Percentiles rank a stretch among this genome's conserved stretches.
These are phyloP conservation scores for Stegophylla sp. DNA, from an alignment of 2,888 invertebrate species.

Conservation along the genomic window DNA sequence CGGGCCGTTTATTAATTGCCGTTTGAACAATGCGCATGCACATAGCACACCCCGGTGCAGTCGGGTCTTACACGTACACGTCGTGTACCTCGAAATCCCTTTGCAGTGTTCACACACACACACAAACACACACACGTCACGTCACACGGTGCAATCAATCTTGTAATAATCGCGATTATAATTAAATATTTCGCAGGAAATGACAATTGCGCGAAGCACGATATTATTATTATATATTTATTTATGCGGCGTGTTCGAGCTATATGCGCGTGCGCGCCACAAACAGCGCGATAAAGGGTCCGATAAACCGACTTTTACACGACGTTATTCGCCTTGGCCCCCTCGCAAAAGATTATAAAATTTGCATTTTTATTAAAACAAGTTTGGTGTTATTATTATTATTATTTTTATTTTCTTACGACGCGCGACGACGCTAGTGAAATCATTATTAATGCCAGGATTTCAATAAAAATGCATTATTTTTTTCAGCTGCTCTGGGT, in stretches of 20 bases:
- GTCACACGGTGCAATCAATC: slow-evolving; percentile 40
- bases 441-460: too few species aligned
- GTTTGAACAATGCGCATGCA: slow-evolving; percentile 25
- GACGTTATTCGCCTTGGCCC: not conserved
- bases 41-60: not conserved
- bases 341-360: slow-evolving; percentile 5
- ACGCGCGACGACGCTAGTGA: too few species aligned
- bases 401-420: not conserved
- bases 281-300: slow-evolving; percentile 29
- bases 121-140: too few species aligned
- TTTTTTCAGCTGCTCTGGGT: too few species aligned
- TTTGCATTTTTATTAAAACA: slow-evolving; percentile 50
- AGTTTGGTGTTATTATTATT: too few species aligned
- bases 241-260: too few species aligned
- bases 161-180: slow-evolving; percentile 42
- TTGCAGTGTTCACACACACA: too few species aligned
- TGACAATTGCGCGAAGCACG: slow-evolving; percentile 34
- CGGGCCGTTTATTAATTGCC: slow-evolving; percentile 14
- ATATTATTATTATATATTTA: too few species aligned
- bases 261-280: slow-evolving; percentile 5
- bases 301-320: slow-evolving; percentile 32
- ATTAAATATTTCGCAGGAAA: slow-evolving; percentile 49
- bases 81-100: slow-evolving; percentile 36
- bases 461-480: too few species aligned
- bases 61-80: not conserved